These are phyloP conservation scores for Lamprotornis superbus DNA, from an alignment of 2,113 vertebrate species.

Conservation along the genomic window DNA sequence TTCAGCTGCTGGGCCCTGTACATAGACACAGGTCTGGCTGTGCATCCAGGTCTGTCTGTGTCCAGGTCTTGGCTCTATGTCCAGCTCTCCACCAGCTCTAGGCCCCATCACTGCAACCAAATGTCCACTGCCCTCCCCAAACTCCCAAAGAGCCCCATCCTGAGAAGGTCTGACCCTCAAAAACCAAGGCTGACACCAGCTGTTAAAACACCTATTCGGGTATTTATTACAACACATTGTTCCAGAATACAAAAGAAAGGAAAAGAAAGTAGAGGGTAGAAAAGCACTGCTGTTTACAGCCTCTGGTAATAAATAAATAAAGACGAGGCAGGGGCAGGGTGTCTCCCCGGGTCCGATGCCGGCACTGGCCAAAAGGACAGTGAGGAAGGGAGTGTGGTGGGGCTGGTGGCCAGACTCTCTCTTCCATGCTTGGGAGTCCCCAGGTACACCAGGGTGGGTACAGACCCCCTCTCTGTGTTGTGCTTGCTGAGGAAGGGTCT, in stretches of 20 bases:
- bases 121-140: neutral
- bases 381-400: neutral
- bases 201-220: conserved; percentile 72
- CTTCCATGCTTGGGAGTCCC: neutral
- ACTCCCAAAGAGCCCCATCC: neutral
- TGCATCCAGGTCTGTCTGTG: neutral
- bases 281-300: conserved; percentile 73
- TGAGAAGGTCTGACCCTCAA: neutral
- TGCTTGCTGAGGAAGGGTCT: conserved; percentile 48
- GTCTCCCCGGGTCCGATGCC: neutral
- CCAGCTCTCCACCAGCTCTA: neutral
- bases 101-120: neutral
- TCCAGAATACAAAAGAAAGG: conserved; percentile 75
- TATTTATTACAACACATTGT: conserved; percentile 75
- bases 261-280: conserved; percentile 72
- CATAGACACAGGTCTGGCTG: neutral
- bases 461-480: neutral
- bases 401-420: conserved; percentile 14
- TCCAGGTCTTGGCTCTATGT: neutral
- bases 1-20: neutral
- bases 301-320: conserved; percentile 67
- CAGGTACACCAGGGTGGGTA: neutral
- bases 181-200: conserved; percentile 51
- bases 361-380: neutral
- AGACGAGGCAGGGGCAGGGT: conserved; percentile 42